Evolutionary conservation across 37 sponge, comb jelly and placozoan genomes (phyloP).

Genomic region (Diacarnus erythraeanus): DNA sequence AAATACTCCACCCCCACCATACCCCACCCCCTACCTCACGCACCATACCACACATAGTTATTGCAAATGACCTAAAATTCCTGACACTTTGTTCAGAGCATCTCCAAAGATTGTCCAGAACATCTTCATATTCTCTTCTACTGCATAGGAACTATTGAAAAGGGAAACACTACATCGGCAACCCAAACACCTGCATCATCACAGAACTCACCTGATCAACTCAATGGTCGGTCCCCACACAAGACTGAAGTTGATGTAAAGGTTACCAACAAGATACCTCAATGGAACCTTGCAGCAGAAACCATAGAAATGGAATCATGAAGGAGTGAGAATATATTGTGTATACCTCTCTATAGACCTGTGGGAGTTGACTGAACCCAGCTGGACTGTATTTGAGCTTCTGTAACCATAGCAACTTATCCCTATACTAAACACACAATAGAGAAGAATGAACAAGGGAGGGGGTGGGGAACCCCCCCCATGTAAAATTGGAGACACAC

Average conservation of each 20-base stretch:
- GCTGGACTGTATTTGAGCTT: conserved; percentile 48
- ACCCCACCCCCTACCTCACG: too few species aligned
- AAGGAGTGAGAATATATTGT: neutral
- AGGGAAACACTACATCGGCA: too few species aligned
- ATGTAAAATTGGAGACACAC: too few species aligned
- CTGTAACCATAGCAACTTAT: conserved; percentile 46
- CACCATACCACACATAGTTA: too few species aligned
- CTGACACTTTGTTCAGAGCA: conserved; percentile 29
- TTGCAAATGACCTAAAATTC: conserved; percentile 17
- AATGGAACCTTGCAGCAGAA: conserved; percentile 69
- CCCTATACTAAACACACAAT: conserved; percentile 41
- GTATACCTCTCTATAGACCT: conserved; percentile 53
- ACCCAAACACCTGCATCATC: conserved; percentile 4
- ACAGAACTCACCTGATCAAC: conserved; percentile 50
- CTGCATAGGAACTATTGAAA: conserved; percentile 72
- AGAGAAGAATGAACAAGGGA: neutral
- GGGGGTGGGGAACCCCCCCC: too few species aligned
- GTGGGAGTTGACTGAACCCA: conserved; percentile 20
- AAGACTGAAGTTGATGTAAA: conserved; percentile 87
- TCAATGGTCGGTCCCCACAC: conserved; percentile 72
- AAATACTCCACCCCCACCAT: too few species aligned
- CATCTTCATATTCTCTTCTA: conserved; percentile 45
- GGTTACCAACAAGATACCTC: conserved; percentile 68
- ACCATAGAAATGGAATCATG: too few species aligned
- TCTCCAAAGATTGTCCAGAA: conserved; percentile 81